Evolutionary conservation across 2,888 invertebrate genomes (phyloP).

Genomic region (Opisthograptis luteolata): DNA sequence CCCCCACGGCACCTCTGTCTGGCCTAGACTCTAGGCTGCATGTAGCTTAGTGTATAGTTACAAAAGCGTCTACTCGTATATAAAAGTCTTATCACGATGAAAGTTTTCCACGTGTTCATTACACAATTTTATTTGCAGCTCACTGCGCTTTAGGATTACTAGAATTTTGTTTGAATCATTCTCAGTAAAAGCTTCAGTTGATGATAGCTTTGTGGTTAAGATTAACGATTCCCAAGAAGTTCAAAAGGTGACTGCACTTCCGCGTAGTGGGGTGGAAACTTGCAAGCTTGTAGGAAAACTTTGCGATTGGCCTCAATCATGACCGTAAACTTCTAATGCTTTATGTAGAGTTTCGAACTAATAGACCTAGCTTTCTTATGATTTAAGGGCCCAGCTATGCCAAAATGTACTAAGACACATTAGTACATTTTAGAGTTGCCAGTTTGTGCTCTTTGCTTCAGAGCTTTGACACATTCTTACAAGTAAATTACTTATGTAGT

Average conservation of each 20-base stretch:
- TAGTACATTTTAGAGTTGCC: no score
- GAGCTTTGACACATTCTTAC: no score
- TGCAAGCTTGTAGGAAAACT: slow-evolving; percentile 58
- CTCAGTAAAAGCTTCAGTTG: slow-evolving; percentile 3
- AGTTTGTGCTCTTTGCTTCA: no score
- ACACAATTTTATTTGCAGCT: slow-evolving; percentile 21
- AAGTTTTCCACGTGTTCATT: slow-evolving; percentile 25
- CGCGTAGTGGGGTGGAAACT: slow-evolving; percentile 56
- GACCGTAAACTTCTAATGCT: slow-evolving; percentile 56
- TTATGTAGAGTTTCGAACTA: slow-evolving; percentile 51
- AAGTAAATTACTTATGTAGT: no score
- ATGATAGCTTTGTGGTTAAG: slow-evolving; percentile 23
- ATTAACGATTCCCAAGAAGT: slow-evolving; percentile 26
- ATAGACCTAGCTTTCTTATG: slow-evolving; percentile 35
- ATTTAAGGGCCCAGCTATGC: neutral
- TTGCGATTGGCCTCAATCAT: slow-evolving; percentile 52
- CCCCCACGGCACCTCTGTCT: slow-evolving; percentile 20
- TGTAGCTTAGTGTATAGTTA: slow-evolving; percentile 27
- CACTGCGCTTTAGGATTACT: slow-evolving; percentile 17
- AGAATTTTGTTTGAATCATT: slow-evolving; percentile 16
- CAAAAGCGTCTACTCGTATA: slow-evolving; percentile 32
- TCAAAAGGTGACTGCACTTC: slow-evolving; percentile 75
- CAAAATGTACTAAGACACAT: no score
- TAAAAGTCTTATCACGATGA: slow-evolving; percentile 28
- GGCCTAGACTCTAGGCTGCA: slow-evolving; percentile 21